Evolutionary conservation across 2,113 vertebrate genomes (phyloP), one percentile per base, ranked within the genome.

Genomic region (Sylvilagus bachmani): DNA sequence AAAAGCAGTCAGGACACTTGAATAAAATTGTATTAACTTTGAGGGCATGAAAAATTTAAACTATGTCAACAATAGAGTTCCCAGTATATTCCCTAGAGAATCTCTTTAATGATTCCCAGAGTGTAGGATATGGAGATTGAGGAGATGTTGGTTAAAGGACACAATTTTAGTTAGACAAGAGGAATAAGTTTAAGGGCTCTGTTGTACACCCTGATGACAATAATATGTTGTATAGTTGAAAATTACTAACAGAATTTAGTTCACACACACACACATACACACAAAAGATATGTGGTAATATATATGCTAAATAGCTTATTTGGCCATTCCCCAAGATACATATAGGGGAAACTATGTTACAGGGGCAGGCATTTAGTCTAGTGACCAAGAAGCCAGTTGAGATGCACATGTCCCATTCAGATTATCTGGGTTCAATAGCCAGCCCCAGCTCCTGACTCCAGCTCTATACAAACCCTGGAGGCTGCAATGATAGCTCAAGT

Each of bases 1-100:
- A 93, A 51, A 87, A 69, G 24, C 84, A 88, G 4, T 85, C 64
- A 77, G 14, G 13, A 44, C 36, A 78, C 75, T 92, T 80, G n/a
- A 80, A 92, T 84, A 11, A 89, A 90, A 80, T 90, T 66, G 5
- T 75, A 10, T 96, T 90, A 49, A 10, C 6, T 82, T 85, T n/a
- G 0, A 73, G 21, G 87, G 4, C 6, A 80, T 36, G 9, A 87
- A 62, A 24, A 80, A 53, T 44, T 92, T 77, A 62, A 73, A 38
- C 5, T 67, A 75, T 21, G 38, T 64, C 51, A 86, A 71, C 13
- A 55, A 29, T 19, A 53, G 75, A 29, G 79, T 75, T 77, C 58
- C 6, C 3, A 70, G 25, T 61, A 61, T 66, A 53, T 27, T n/a
- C 13, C 13, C 24, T 86, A 44, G 44, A 84, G 21, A 88, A 77